Evolutionary conservation across 2,113 vertebrate species (phyloP).

Genomic region (Zingel zingel): DNA sequence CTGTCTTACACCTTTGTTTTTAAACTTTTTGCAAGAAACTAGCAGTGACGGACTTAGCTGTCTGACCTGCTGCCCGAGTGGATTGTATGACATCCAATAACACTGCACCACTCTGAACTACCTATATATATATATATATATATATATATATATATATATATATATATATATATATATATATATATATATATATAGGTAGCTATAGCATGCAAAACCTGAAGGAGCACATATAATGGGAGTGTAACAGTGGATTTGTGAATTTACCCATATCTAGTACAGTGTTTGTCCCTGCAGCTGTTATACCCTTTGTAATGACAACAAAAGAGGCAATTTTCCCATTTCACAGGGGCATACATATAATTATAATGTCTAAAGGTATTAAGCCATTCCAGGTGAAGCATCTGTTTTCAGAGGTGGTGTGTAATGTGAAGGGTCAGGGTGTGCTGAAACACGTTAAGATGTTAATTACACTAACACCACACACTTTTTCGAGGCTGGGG

Average conservation of each 20-base stretch:
- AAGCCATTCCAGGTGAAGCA: constrained; percentile 68
- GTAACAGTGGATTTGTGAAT: neutral
- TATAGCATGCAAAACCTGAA: constrained; percentile 33
- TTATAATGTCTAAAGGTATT: constrained; percentile 46
- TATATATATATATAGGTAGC: too few species aligned
- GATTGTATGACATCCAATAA: constrained; percentile 10
- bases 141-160: too few species aligned
- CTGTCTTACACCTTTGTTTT: constrained; percentile 17
- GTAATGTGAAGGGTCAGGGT: constrained; percentile 70
- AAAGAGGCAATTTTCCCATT: constrained; percentile 10
- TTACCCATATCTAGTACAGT: neutral
- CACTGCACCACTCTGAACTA: constrained; percentile 15
- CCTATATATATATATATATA: too few species aligned
- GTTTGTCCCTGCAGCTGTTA: constrained; percentile 11
- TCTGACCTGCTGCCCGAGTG: constrained; percentile 27
- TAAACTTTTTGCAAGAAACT: neutral
- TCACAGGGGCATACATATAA: constrained; percentile 7
- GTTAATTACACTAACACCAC: constrained; percentile 70
- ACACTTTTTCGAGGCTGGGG: constrained; percentile 54
- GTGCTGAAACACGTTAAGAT: constrained; percentile 73
- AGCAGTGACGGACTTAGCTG: neutral
- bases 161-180: too few species aligned
- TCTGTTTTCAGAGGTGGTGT: constrained; percentile 74
- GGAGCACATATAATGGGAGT: constrained; percentile 20
- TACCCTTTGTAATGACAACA: neutral